Conservation (phyloP, 2,797 vertebrate genomes). For the Scleropages formosus region DNA sequence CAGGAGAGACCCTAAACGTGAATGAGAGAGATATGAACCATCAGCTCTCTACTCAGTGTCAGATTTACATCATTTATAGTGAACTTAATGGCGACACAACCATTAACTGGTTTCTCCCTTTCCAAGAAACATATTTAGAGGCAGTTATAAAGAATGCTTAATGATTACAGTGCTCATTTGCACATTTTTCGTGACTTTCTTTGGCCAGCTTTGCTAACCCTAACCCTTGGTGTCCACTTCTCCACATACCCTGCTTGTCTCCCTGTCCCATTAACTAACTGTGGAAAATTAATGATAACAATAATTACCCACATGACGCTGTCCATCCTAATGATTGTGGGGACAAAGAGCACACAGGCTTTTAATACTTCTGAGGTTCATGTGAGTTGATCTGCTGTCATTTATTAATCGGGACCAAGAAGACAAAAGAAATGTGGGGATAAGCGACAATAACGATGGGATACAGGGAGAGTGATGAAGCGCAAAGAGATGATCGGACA, state of each 20-base stretch:
- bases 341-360: slow-evolving; percentile 37
- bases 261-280: slow-evolving; percentile 25
- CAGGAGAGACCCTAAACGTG: neutral
- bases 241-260: neutral
- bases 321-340: slow-evolving; percentile 32
- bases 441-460: neutral
- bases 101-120: slow-evolving; percentile 18
- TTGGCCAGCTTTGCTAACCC: neutral
- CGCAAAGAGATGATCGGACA: too few relatives aligned
- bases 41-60: too few relatives aligned
- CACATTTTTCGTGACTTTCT: neutral
- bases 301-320: slow-evolving; percentile 30
- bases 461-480: neutral
- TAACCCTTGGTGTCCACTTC: neutral
- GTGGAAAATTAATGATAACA: slow-evolving; percentile 41
- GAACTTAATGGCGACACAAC: neutral
- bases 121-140: neutral
- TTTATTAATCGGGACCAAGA: slow-evolving; percentile 42
- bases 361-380: slow-evolving; percentile 34
- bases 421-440: slow-evolving; percentile 7
- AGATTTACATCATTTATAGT: neutral
- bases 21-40: neutral
- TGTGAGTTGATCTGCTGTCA: slow-evolving; percentile 38
- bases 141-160: neutral
- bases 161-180: slow-evolving; percentile 18